Evolutionary conservation across 2,888 invertebrate genomes (phyloP), one percentile per base, ranked within the genome.

Genomic region (Scrobipalpa atriplicella): DNA sequence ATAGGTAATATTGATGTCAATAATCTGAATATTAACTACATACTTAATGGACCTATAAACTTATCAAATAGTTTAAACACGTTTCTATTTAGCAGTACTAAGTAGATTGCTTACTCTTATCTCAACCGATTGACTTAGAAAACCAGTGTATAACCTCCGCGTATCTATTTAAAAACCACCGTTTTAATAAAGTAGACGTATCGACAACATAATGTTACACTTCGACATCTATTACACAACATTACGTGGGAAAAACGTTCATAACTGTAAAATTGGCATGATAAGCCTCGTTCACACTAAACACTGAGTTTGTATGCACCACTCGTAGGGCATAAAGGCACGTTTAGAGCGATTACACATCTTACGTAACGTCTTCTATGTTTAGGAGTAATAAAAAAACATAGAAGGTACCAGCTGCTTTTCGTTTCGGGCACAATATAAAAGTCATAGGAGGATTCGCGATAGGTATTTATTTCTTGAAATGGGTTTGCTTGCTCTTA

Each of bases 201-300:
- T 47, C 47, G 47, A 47, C 47, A 47, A 47, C 47, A 47, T 47
- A 47, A 47, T 47, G 47, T 47, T 47, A 56, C 29, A 56, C 54
- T 19, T 13, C 54, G 21, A 56, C 54, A 21, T 56, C 11, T 56
- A 56, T 56, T 56, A 56, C 54, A 56, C 54, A 56, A 56, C 54
- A 6, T 21, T 10, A 72, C 73, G 75, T 75, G 76, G 74, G 75
- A 78, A 78, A 72, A 73, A 70, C 69, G 69, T 64, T 69, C 72
- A 72, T 71, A 71, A 71, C 71, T 68, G 72, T 71, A 70, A 73
- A 73, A 68, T 67, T 67, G 64, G 71, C 62, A 66, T 66, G 63
- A 56, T 66, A 54, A 65, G 64, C 78, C 79, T 78, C 78, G 79
- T 68, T 67, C 66, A 70, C 71, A 72, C 71, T 74, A 74, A 68